Base-by-base conservation (phyloP, 1,140 invertebrate species). In the Batillaria attramentaria region DNA sequence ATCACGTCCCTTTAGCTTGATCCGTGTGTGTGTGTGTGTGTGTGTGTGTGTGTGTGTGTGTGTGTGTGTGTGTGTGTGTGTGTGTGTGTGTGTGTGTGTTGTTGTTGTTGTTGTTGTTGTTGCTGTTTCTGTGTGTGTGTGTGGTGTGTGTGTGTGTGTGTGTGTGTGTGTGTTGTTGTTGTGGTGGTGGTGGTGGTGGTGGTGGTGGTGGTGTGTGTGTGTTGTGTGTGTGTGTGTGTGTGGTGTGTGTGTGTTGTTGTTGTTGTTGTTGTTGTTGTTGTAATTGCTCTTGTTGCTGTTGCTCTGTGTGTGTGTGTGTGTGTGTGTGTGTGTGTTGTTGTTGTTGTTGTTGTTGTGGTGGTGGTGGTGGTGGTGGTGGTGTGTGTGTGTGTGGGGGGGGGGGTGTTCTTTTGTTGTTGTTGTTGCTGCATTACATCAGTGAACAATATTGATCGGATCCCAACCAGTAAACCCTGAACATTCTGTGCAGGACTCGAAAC, bases 21-120 rank as follows among this genome's bases (percentile, higher is more conserved):
- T 54, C 18, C 50, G 50, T 54, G 50, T n/a, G 50, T 54, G 50
- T n/a, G 50, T n/a, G n/a, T n/a, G n/a, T n/a, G n/a, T n/a, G n/a
- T n/a, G n/a, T 54, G 50, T 3, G 50, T 54, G 50, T 3, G 50
- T 3, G 50, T n/a, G n/a, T n/a, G 10, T 10, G 46, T 13, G 24
- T 13, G 10, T 10, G 10, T 13, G 10, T 10, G 10, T 24, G 46
- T 24, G 24, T 50, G 10, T 24, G 10, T 10, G 10, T 50, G 10
- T 24, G 24, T 24, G 24, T 10, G 46, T 24, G 10, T 24, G 24
- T 13, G 46, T 10, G 10, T 24, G 24, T 13, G 10, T 10, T 50
- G 10, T 50, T 50, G 10, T 13, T 50, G 24, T 50, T 50, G 24
- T 50, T 13, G 24, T 50, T 10, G 46, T 10, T 13, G 46, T 50